Conservation (phyloP, 2,113 vertebrate genomes). For the Actenoides lindsayi region DNA sequence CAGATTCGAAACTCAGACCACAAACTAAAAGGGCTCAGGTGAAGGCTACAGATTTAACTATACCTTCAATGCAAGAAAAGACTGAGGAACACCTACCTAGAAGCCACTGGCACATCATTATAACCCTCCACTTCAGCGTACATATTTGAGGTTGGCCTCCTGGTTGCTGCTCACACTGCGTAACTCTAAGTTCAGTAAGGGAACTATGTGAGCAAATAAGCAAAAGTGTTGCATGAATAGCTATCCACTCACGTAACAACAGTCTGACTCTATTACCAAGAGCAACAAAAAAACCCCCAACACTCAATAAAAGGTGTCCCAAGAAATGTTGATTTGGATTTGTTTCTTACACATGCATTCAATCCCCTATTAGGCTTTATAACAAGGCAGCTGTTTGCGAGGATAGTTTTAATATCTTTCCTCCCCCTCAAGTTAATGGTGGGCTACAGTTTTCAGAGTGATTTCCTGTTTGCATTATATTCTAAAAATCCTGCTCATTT, state of each 20-base stretch:
- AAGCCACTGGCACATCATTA: not conserved
- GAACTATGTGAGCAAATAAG: not conserved
- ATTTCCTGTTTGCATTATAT: slow-evolving; percentile 52
- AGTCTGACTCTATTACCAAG: not conserved
- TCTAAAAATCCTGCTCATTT: slow-evolving; percentile 24
- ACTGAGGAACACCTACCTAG: not conserved
- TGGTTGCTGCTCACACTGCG: not conserved
- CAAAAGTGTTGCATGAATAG: not conserved
- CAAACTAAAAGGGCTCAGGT: not conserved
- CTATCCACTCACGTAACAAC: not conserved
- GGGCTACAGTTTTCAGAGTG: slow-evolving; percentile 16
- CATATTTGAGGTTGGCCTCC: not conserved
- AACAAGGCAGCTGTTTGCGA: not conserved
- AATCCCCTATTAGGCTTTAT: not conserved
- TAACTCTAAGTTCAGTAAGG: not conserved
- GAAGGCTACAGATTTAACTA: not conserved
- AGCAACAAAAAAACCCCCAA: not conserved
- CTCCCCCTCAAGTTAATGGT: not conserved
- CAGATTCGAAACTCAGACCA: not conserved
- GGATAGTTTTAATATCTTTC: not conserved
- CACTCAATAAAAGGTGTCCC: slow-evolving; percentile 32
- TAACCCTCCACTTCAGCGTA: not conserved
- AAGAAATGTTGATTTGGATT: slow-evolving; percentile 10
- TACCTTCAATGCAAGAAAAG: not conserved
- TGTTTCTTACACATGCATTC: not conserved